phyloP scores from a whole-genome alignment of 2,888 invertebrate species.

The Eupithecia vulgata region DNA sequence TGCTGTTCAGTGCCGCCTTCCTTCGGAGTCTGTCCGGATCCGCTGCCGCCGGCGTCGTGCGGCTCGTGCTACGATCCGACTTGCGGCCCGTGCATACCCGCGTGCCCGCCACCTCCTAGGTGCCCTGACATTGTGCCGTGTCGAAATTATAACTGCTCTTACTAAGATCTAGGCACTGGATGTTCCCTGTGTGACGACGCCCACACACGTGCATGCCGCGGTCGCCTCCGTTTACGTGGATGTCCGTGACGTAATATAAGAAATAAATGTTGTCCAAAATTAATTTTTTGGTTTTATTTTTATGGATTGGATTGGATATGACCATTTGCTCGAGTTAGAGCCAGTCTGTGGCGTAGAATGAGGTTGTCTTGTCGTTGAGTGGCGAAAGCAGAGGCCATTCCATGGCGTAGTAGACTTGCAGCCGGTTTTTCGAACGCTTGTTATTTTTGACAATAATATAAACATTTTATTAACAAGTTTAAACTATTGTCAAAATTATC shows the following conservation, averaged over 20 bases:
- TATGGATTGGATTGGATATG: too few relatives aligned
- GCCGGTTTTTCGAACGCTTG: too few relatives aligned
- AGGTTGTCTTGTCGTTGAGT: too few relatives aligned
- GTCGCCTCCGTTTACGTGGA: background rate
- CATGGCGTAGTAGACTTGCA: too few relatives aligned
- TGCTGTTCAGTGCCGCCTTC: slow-evolving; percentile 3
- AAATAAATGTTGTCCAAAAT: background rate
- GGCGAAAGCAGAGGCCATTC: too few relatives aligned
- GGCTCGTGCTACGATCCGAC: slow-evolving; percentile 33
- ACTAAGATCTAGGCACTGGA: background rate
- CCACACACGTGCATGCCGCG: background rate
- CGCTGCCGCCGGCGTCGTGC: slow-evolving; percentile 15
- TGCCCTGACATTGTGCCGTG: background rate
- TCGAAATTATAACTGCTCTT: slow-evolving; percentile 20
- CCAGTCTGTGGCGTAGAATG: too few relatives aligned
- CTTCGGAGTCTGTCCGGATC: slow-evolving; percentile 21
- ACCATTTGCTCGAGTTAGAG: too few relatives aligned
- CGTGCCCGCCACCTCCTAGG: slow-evolving; percentile 53
- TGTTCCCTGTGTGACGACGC: background rate
- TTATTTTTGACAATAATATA: too few relatives aligned
- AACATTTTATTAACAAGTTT: too few relatives aligned
- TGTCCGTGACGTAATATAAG: background rate
- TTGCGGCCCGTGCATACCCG: slow-evolving; percentile 8
- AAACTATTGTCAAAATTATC: too few relatives aligned
- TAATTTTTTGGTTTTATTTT: background rate